Evolutionary conservation across 2,113 vertebrate species (phyloP).

Genomic region (Cavia aperea): DNA sequence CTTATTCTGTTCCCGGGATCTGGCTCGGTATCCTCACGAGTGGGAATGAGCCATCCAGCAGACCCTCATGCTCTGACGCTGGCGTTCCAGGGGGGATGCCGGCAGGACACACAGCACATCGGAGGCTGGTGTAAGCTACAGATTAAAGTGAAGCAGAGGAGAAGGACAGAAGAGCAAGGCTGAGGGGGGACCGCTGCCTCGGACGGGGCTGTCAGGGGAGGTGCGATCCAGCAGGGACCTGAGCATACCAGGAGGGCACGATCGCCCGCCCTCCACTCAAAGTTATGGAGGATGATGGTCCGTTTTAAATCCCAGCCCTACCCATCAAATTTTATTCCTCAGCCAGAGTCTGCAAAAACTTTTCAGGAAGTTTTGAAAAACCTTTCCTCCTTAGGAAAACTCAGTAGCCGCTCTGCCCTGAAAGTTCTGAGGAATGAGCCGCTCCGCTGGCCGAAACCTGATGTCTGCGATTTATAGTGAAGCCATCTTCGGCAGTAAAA

Average conservation of each 20-base stretch:
- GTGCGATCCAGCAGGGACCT: neutral
- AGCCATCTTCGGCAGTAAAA: neutral
- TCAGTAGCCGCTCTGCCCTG: fast-evolving
- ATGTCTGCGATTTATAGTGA: neutral
- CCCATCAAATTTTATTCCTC: constrained; percentile 13
- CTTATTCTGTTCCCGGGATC: too few relatives aligned
- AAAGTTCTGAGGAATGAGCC: neutral
- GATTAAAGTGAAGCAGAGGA: neutral
- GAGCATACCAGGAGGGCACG: neutral
- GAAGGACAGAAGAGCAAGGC: neutral
- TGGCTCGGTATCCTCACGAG: fast-evolving
- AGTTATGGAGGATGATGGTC: neutral
- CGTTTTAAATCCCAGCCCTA: neutral
- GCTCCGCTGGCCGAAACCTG: neutral
- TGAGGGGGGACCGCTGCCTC: neutral
- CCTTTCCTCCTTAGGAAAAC: neutral
- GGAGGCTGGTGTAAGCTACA: fast-evolving
- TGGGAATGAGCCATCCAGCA: neutral
- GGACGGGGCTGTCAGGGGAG: neutral
- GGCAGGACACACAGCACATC: fast-evolving
- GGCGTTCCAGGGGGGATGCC: neutral
- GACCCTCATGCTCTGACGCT: fast-evolving
- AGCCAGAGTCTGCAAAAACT: neutral
- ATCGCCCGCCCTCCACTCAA: fast-evolving
- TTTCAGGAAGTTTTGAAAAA: neutral